Evolutionary conservation across 2,888 invertebrate genomes (phyloP).

Genomic region (Oxystoma pomonae): DNA sequence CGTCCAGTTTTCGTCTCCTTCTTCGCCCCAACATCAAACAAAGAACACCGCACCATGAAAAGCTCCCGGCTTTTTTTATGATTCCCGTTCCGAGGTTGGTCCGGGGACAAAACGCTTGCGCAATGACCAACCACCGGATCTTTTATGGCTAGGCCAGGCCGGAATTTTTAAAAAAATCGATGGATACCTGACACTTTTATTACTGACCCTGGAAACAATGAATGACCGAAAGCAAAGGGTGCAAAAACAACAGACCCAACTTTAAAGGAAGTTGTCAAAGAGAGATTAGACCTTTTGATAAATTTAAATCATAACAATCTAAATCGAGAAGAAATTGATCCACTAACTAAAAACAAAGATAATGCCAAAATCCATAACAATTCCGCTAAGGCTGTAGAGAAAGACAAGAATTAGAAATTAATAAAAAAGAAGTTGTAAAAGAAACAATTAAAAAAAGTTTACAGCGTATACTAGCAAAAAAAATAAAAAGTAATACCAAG

Average conservation of each 20-base stretch:
- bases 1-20: background rate
- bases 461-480: too few species aligned
- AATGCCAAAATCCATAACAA: too few species aligned
- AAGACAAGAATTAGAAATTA: too few species aligned
- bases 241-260: background rate
- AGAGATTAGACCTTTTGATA: too few species aligned
- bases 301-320: too few species aligned
- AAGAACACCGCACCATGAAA: background rate
- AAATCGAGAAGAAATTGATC: too few species aligned
- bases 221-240: background rate
- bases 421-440: too few species aligned
- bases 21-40: background rate
- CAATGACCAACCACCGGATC: background rate
- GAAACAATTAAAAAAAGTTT: too few species aligned
- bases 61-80: background rate
- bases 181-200: background rate
- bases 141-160: slow-evolving; percentile 9
- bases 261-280: too few species aligned
- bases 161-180: slow-evolving; percentile 14
- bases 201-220: background rate
- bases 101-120: background rate
- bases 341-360: too few species aligned
- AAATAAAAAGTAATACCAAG: background rate
- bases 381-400: too few species aligned
- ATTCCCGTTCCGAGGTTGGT: background rate